Percentiles rank a stretch among this genome's conserved stretches.
Evolutionary conservation across 1,140 invertebrate species (phyloP).

Genomic region (Acyrthosiphon pisum): DNA sequence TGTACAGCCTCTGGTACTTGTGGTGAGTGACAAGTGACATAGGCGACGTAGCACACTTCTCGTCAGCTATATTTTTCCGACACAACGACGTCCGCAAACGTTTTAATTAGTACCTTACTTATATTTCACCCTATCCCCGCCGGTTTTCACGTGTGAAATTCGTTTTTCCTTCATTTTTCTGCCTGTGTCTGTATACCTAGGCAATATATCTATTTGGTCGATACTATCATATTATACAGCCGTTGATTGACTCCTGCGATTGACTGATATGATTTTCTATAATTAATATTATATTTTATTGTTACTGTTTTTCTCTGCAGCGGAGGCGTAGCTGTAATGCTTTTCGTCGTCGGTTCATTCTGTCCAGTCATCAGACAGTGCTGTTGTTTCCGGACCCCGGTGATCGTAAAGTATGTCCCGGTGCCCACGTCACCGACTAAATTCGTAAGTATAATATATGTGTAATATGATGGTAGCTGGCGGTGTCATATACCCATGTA

Average conservation of each 20-base stretch:
- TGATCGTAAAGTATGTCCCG: slow-evolving; percentile 35
- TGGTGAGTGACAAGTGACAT: neutral
- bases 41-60: neutral
- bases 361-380: slow-evolving; percentile 47
- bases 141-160: too few species aligned
- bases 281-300: neutral
- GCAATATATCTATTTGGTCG: too few species aligned
- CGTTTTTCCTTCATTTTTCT: too few species aligned
- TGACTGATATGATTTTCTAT: neutral
- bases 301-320: neutral
- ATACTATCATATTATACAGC: too few species aligned
- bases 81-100: neutral
- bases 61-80: neutral
- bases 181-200: too few species aligned
- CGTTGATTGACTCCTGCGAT: too few species aligned
- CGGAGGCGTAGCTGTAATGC: slow-evolving; percentile 26
- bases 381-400: slow-evolving; percentile 42
- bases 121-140: too few species aligned
- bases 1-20: slow-evolving; percentile 52
- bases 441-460: slow-evolving; percentile 20
- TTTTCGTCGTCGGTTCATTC: slow-evolving; percentile 50
- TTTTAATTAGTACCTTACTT: neutral
- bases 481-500: neutral
- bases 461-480: neutral
- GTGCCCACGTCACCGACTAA: slow-evolving; percentile 49